Base-by-base conservation (phyloP, 2,113 vertebrate genomes). In the Chloropsis cyanopogon region DNA sequence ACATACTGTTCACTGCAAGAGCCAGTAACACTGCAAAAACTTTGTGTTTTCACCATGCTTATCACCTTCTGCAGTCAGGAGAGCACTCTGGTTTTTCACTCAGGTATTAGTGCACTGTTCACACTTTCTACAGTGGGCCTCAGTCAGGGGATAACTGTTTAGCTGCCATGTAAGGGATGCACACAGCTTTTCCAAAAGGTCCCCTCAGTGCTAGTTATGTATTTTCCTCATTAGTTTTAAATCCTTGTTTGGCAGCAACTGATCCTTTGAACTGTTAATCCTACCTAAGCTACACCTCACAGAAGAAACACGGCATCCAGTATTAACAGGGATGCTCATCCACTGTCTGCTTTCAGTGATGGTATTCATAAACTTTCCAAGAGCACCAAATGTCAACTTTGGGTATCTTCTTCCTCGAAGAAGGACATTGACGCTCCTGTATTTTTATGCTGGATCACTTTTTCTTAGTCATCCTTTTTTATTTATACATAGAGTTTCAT, bases 211-310 rank as follows among this genome's bases (percentile, higher is more conserved):
- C 47, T 69, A 83, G 47, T 72, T 85, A 25, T 69, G 44, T 88
- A 39, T 95, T 93, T 97, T 94, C 49, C 24, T 92, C 68, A 63
- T 77, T 84, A 56, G 53, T 95, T 97, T 93, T 88, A 88, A 94
- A 68, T 84, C 52, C 25, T 65, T 84, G 61, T 88, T 88, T 89
- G 78, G 47, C 88, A 86, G 49, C 1, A 14, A 49, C 42, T 61
- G 61, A 63, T 70, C 89, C 60, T 77, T 93, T 79, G 57, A 87
- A 83, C 35, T 5, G 20, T 94, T 94, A 78, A 88, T 93, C 70
- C 66, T 60, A 71, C 78, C 69, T 44, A 47, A 66, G 64, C 33
- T 89, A 46, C 70, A 81, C 10, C 19, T 86, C 44, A 76, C 42
- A 57, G 77, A 49, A 86, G 65, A 82, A 91, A 47, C 41, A 31